Evolutionary conservation across 2,888 invertebrate species (phyloP).

Genomic region (Athalia circularis): DNA sequence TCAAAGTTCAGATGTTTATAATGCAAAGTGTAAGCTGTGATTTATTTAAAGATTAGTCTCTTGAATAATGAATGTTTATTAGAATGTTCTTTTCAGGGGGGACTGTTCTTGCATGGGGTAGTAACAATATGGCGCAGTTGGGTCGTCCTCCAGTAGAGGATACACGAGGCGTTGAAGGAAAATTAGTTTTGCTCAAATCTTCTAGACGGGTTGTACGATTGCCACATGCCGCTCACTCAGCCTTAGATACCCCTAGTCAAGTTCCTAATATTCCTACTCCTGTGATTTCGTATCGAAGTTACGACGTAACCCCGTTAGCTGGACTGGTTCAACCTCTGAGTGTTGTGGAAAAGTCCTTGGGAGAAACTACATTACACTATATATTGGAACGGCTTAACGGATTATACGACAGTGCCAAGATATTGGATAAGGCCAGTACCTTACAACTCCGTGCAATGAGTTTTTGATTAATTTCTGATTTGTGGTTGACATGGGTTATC

Average conservation of each 20-base stretch:
- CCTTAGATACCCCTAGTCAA: conserved; percentile 71
- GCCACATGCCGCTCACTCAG: conserved; percentile 74
- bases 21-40: neutral
- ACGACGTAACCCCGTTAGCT: conserved; percentile 66
- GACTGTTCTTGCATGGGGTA: conserved; percentile 86
- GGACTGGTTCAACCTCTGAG: conserved; percentile 65
- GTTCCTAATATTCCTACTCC: conserved; percentile 72
- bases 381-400: conserved; percentile 72
- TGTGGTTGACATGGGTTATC: neutral
- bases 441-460: neutral
- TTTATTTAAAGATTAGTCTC: neutral
- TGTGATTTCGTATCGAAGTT: conserved; percentile 71
- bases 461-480: neutral
- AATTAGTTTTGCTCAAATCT: conserved; percentile 82
- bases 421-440: conserved; percentile 69
- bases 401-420: conserved; percentile 68
- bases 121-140: conserved; percentile 81
- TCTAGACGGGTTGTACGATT: conserved; percentile 84
- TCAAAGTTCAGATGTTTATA: neutral
- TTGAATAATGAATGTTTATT: neutral
- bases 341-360: conserved; percentile 67
- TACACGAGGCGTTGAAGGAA: conserved; percentile 77
- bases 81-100: conserved; percentile 71
- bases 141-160: conserved; percentile 77
- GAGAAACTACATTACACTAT: conserved; percentile 72